Conservation (phyloP, 2,797 vertebrate genomes). For the Astyanax mexicanus region DNA sequence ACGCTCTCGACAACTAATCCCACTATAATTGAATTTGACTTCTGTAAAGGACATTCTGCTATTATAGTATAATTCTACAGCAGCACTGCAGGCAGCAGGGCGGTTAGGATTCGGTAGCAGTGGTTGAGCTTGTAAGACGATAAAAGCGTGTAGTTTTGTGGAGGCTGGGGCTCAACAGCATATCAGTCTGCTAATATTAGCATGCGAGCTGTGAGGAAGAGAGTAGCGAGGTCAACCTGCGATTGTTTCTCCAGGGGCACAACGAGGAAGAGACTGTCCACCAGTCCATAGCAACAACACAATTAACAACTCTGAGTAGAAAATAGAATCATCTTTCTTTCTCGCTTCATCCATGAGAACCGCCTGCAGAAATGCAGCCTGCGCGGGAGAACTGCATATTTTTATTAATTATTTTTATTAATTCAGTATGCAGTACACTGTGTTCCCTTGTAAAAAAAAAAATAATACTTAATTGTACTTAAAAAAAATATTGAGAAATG, state of each 20-base stretch:
- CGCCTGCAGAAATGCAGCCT: not conserved
- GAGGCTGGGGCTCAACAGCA: conserved; percentile 39
- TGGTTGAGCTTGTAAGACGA: conserved; percentile 17
- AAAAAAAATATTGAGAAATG: too few species aligned
- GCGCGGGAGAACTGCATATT: not conserved
- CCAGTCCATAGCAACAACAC: conserved; percentile 55
- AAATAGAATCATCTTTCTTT: conserved; percentile 14
- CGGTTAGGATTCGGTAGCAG: conserved; percentile 20
- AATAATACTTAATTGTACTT: too few species aligned
- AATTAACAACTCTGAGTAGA: conserved; percentile 47
- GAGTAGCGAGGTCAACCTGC: conserved; percentile 61
- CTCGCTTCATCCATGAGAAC: not conserved
- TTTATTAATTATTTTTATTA: not conserved
- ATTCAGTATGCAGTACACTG: too few species aligned
- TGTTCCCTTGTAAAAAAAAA: too few species aligned
- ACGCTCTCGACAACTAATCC: not conserved
- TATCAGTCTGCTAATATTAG: conserved; percentile 57
- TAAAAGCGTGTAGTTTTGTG: conserved; percentile 29
- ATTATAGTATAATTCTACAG: conserved; percentile 12
- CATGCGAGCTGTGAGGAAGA: conserved; percentile 43
- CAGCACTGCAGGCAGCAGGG: not conserved
- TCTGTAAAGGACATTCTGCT: not conserved
- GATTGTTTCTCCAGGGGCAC: conserved; percentile 53
- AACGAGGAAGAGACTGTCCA: conserved; percentile 31
- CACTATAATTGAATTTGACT: not conserved